Percentiles rank a stretch among this genome's conserved stretches.
Conservation (phyloP, 2,888 invertebrate species). For the Orchestes rusci region DNA sequence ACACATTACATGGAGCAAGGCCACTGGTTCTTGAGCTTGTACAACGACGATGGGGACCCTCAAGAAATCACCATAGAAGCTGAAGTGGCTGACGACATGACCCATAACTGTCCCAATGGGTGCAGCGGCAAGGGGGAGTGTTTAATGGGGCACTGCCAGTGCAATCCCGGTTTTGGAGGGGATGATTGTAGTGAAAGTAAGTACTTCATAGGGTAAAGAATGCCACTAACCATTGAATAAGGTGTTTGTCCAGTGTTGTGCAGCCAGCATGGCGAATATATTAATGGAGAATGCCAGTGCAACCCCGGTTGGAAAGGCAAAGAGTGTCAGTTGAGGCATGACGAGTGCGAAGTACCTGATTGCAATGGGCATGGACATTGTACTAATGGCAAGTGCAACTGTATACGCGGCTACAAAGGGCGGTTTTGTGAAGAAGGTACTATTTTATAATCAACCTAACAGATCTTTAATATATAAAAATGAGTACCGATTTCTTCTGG, state of each 20-base stretch:
- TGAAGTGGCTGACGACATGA: constrained; percentile 83
- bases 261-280: constrained; percentile 93
- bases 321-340: constrained; percentile 90
- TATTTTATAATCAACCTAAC: too few species aligned
- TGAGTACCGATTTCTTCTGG: too few species aligned
- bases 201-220: constrained; percentile 42
- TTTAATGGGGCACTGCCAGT: constrained; percentile 88
- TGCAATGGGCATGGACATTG: constrained; percentile 97
- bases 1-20: constrained; percentile 95
- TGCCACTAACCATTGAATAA: constrained; percentile 34
- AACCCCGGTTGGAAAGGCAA: constrained; percentile 98
- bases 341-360: constrained; percentile 93
- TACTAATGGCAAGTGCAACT: constrained; percentile 89
- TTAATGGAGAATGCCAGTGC: constrained; percentile 93
- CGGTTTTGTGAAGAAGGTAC: constrained; percentile 87
- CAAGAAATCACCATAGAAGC: constrained; percentile 82
- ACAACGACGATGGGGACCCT: constrained; percentile 91
- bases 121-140: constrained; percentile 97
- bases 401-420: constrained; percentile 90
- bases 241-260: constrained; percentile 95
- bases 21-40: constrained; percentile 91
- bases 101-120: constrained; percentile 90
- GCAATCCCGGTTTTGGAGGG: constrained; percentile 93
- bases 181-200: constrained; percentile 94
- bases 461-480: too few species aligned